Evolutionary conservation across 2,888 invertebrate genomes (phyloP).

Genomic region (Galeopsomyia nigrocyanea): DNA sequence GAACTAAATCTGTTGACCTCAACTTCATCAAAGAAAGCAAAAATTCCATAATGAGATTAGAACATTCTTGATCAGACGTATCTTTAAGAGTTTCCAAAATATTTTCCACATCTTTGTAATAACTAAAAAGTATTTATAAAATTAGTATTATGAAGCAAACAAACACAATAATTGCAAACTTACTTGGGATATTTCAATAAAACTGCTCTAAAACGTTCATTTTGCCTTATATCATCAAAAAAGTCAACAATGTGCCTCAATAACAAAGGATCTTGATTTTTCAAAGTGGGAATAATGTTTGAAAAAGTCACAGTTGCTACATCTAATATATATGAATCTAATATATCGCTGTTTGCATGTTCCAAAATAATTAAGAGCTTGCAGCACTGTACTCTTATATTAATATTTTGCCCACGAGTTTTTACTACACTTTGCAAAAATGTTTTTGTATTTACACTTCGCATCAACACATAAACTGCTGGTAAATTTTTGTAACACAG

Average conservation of each 20-base stretch:
- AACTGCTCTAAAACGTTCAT: constrained; percentile 61
- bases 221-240: constrained; percentile 70
- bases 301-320: constrained; percentile 70
- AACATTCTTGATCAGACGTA: constrained; percentile 69
- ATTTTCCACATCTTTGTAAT: constrained; percentile 64
- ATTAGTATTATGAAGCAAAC: constrained; percentile 10
- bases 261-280: constrained; percentile 67
- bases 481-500: constrained; percentile 84
- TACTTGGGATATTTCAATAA: constrained; percentile 62
- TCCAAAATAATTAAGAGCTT: constrained; percentile 73
- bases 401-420: constrained; percentile 69
- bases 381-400: constrained; percentile 71
- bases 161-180: constrained; percentile 47
- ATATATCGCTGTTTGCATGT: constrained; percentile 69
- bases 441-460: constrained; percentile 79
- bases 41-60: constrained; percentile 71
- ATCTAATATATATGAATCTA: constrained; percentile 69
- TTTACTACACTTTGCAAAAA: constrained; percentile 76
- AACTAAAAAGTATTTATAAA: constrained; percentile 55
- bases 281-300: constrained; percentile 69
- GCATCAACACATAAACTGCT: constrained; percentile 80
- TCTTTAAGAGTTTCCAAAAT: constrained; percentile 64
- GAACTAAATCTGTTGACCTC: constrained; percentile 65
- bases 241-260: constrained; percentile 72
- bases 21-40: constrained; percentile 69